Evolutionary conservation across 2,888 invertebrate species (phyloP), one percentile per base, ranked within the genome.

Genomic region (Drosophila meridionalis): DNA sequence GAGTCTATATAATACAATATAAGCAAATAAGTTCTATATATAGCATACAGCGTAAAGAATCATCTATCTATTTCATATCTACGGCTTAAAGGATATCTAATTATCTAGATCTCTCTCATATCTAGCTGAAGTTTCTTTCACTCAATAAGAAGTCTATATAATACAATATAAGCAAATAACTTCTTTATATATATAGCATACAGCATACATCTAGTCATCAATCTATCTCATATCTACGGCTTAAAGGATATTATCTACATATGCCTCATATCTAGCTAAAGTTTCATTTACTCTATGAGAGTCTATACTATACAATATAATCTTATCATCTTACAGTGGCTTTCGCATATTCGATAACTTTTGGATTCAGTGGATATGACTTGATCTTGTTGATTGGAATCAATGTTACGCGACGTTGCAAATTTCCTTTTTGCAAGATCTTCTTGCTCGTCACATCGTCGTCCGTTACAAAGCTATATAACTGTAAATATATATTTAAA

Each of bases 391-490:
- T 98, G 78, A 99, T 95, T 30, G 99, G 99, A 32, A 99, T 96
- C 91, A 99, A 95, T 64, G 98, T 99, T 62, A 96, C 96, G 68
- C 98, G 95, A 26, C 95, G 94, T 91, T 96, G 96, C 69, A 99
- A 94, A 80, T 96, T 95, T 0, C 98, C 98, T 71, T 95, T 94
- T 93, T 98, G 95, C 65, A 99, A 94, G 74, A 99, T 94, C 91
- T 96, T 95, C 93, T 98, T 98, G 87, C 97, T 96, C 0, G 97
- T 97, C 61, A 94, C 94, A 90, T 98, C 98, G 52, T 96, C 96
- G 91, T 98, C 97, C 42, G 98, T 97, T 57, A 99, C 96, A 69
- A 99, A 96, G 94, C 98, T 97, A 93, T 96, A 98, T 34, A 99
- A 92, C 97, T 98, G 28, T 7, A 47, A 67, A 2, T 14, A 20